Percentiles rank a stretch among this genome's conserved stretches.
Evolutionary conservation across 2,888 invertebrate species (phyloP).

Genomic region (Embidobia sp.): DNA sequence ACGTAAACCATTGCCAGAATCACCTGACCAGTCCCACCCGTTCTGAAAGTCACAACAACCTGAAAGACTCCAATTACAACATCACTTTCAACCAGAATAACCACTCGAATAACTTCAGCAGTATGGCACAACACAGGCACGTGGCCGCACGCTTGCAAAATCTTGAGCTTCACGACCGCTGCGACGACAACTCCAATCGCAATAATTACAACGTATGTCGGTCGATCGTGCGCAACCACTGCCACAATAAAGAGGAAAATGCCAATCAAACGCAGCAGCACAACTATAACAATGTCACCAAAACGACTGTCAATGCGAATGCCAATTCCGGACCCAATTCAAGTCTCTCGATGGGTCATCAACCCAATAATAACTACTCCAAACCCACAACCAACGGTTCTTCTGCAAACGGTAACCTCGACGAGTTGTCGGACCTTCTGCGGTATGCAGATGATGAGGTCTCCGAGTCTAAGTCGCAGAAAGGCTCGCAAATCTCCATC

Average conservation of each 20-base stretch:
- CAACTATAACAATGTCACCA: conserved; percentile 78
- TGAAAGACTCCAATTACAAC: conserved; percentile 80
- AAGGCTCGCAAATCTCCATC: conserved; percentile 90
- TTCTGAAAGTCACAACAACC: conserved; percentile 79
- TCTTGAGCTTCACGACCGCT: conserved; percentile 75
- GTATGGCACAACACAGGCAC: conserved; percentile 72
- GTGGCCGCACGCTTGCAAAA: conserved; percentile 74
- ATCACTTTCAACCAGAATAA: conserved; percentile 71
- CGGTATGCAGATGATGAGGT: conserved; percentile 90
- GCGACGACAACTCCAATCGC: conserved; percentile 78
- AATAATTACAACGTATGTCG: conserved; percentile 78
- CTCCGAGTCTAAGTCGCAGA: conserved; percentile 83
- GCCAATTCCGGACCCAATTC: conserved; percentile 75
- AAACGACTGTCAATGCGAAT: conserved; percentile 80
- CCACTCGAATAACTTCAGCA: conserved; percentile 66
- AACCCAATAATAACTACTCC: conserved; percentile 74
- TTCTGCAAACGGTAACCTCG: conserved; percentile 83
- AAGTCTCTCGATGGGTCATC: conserved; percentile 77
- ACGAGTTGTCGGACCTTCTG: conserved; percentile 87
- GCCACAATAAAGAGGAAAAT: conserved; percentile 79
- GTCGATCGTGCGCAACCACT: conserved; percentile 76
- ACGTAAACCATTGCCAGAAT: conserved; percentile 79
- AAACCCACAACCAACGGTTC: conserved; percentile 67
- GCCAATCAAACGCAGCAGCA: conserved; percentile 78
- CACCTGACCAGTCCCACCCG: conserved; percentile 78